phyloP scores from a whole-genome alignment of 2,797 vertebrate genomes.

The Malurus leucopterus region DNA sequence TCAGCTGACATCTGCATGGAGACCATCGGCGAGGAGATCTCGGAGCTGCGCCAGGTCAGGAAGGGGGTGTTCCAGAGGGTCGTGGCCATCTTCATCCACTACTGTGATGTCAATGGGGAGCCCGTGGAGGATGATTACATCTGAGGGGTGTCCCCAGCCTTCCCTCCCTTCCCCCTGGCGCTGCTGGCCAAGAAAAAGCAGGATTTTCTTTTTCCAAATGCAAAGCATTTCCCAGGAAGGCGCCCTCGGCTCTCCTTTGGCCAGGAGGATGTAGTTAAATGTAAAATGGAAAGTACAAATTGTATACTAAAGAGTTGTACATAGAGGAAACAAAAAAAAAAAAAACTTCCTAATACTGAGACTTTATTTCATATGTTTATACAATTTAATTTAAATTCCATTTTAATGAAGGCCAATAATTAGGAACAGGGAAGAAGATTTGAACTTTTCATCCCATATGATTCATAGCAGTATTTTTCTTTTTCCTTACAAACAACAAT shows the following conservation, averaged over 20 bases:
- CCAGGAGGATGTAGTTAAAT: constrained; percentile 56
- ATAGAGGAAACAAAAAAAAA: constrained; percentile 64
- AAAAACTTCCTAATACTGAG: constrained; percentile 66
- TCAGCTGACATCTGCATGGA: constrained; percentile 98
- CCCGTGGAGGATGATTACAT: constrained; percentile 97
- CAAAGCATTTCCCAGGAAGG: not conserved
- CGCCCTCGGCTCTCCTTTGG: not conserved
- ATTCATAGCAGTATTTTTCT: constrained; percentile 60
- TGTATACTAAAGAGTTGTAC: constrained; percentile 75
- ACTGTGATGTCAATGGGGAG: constrained; percentile 94
- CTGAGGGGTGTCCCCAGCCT: constrained; percentile 51
- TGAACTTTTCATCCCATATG: constrained; percentile 53
- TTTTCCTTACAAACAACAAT: constrained; percentile 34
- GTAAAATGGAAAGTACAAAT: constrained; percentile 67
- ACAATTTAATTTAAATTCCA: constrained; percentile 77
- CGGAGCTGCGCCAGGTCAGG: constrained; percentile 89
- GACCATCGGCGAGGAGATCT: constrained; percentile 96
- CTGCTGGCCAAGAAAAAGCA: constrained; percentile 23
- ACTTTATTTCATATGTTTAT: constrained; percentile 81
- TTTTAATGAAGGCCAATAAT: constrained; percentile 74
- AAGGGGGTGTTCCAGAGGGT: constrained; percentile 91
- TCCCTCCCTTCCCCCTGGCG: not conserved
- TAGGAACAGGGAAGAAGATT: constrained; percentile 59
- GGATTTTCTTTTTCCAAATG: not conserved
- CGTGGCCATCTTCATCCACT: constrained; percentile 95